Evolutionary conservation across 1,140 invertebrate species (phyloP).

Genomic region (Saccostrea cuccullata): DNA sequence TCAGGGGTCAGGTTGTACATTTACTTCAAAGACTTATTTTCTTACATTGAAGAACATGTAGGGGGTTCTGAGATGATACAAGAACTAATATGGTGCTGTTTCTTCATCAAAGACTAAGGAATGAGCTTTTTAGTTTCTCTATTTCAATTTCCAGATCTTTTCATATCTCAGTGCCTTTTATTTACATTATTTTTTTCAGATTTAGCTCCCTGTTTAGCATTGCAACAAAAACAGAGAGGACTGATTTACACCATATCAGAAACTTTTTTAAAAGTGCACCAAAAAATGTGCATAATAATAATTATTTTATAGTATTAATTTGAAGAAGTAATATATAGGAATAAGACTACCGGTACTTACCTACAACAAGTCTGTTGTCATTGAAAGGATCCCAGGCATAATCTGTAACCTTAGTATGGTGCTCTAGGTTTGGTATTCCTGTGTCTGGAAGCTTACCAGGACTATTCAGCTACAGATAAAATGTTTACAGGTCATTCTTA

Average conservation of each 20-base stretch:
- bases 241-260: too few relatives aligned
- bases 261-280: neutral
- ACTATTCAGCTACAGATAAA: slow-evolving; percentile 82
- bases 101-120: too few relatives aligned
- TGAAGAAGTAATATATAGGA: neutral
- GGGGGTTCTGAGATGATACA: neutral
- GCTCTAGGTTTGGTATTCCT: slow-evolving; percentile 90
- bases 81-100: neutral
- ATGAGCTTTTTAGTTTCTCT: too few relatives aligned
- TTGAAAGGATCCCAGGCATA: slow-evolving; percentile 96
- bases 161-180: too few relatives aligned
- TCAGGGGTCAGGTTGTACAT: too few relatives aligned
- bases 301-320: neutral
- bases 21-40: neutral
- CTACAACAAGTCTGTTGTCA: slow-evolving; percentile 87
- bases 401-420: slow-evolving; percentile 92
- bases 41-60: neutral
- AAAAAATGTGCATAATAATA: neutral
- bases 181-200: too few relatives aligned
- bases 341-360: too few relatives aligned
- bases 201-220: too few relatives aligned
- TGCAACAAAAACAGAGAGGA: too few relatives aligned
- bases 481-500: neutral
- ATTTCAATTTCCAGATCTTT: too few relatives aligned
- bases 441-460: slow-evolving; percentile 88